These are phyloP conservation scores for Coelopa pilipes DNA, from an alignment of 2,888 invertebrate genomes.

Conservation along the genomic window DNA sequence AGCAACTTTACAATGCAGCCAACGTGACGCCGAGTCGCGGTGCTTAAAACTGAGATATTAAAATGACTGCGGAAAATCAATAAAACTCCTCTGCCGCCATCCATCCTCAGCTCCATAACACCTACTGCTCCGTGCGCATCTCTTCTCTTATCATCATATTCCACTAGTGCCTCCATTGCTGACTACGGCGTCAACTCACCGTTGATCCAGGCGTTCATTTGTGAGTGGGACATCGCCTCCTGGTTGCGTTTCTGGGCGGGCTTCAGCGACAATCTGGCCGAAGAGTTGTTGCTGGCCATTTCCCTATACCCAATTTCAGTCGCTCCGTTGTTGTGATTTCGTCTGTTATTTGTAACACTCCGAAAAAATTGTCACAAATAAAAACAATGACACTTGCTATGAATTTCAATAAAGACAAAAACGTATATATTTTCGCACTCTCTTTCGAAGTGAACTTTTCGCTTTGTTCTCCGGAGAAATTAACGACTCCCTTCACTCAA, in stretches of 20 bases:
- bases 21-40: not conserved
- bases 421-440: no score
- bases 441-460: no score
- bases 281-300: constrained; percentile 55
- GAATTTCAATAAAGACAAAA: no score
- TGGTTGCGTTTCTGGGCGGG: constrained; percentile 79
- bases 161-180: no score
- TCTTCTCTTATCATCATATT: not conserved
- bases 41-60: constrained; percentile 23
- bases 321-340: not conserved
- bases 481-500: no score
- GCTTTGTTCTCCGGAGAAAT: no score
- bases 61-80: constrained; percentile 33
- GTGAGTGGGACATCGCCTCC: constrained; percentile 81
- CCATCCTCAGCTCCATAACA: constrained; percentile 13
- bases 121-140: not conserved
- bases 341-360: constrained; percentile 14
- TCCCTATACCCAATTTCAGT: not conserved
- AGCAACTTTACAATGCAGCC: constrained; percentile 22
- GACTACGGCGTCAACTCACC: constrained; percentile 74
- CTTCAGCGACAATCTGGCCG: constrained; percentile 56
- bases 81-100: constrained; percentile 26
- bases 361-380: no score
- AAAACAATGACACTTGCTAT: no score
- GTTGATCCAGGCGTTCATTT: constrained; percentile 88